Evolutionary conservation across 2,888 invertebrate genomes (phyloP).

Genomic region (Biston stratarius): DNA sequence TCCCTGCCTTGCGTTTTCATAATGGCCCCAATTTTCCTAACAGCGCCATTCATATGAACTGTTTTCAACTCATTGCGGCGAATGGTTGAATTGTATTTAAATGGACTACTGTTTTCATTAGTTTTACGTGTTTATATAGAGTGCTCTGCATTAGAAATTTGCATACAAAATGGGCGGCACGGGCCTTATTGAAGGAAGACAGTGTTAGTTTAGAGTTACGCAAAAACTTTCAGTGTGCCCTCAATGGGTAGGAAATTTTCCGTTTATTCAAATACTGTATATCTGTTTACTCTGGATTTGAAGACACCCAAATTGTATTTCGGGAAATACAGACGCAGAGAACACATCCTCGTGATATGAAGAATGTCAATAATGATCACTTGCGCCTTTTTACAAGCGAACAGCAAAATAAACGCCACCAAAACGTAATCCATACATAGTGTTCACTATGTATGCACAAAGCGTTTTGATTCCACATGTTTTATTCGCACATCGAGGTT

Average conservation of each 20-base stretch:
- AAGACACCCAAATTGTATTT: too few species aligned
- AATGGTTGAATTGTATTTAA: conserved; percentile 35
- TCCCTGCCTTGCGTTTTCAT: conserved; percentile 53
- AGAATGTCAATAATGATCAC: background rate
- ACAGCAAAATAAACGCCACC: too few species aligned
- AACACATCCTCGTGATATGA: too few species aligned
- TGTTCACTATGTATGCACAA: too few species aligned
- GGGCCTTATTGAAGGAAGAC: conserved; percentile 15
- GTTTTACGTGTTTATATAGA: conserved; percentile 36
- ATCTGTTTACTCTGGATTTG: too few species aligned
- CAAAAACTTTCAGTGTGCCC: background rate
- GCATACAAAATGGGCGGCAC: conserved; percentile 21
- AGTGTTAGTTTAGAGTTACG: conserved; percentile 12
- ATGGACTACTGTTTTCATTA: conserved; percentile 38
- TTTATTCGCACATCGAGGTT: too few species aligned
- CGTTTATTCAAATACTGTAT: background rate
- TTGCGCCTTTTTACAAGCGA: background rate
- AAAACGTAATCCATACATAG: too few species aligned
- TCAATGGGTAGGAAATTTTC: background rate
- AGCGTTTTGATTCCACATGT: too few species aligned
- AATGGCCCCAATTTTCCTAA: conserved; percentile 47
- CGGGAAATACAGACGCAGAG: too few species aligned
- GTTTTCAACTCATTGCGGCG: conserved; percentile 37
- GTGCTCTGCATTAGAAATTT: conserved; percentile 32
- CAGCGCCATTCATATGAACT: conserved; percentile 39